Conservation (phyloP, 2,797 vertebrate genomes). For the Tauraco hartlaubi region DNA sequence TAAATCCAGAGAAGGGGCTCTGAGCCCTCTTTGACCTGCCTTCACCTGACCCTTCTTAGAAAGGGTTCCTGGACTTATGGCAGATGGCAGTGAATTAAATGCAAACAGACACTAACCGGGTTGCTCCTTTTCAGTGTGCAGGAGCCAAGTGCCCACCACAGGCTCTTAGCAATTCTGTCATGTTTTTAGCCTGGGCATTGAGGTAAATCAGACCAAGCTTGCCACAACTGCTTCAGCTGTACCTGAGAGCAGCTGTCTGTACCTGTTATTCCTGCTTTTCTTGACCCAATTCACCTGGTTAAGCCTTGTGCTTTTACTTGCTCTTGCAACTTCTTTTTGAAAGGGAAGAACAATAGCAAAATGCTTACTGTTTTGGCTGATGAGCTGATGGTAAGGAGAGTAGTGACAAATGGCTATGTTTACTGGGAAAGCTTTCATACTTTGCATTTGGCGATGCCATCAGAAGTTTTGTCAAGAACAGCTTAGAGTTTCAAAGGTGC, state of each 20-base stretch:
- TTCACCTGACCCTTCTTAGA: neutral
- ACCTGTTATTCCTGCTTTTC: neutral
- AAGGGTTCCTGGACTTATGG: neutral
- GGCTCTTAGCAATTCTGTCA: rapidly evolving
- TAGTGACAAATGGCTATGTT: neutral
- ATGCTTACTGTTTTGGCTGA: neutral
- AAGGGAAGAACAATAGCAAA: neutral
- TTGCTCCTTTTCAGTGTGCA: rapidly evolving
- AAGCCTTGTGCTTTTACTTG: neutral
- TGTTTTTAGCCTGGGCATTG: neutral
- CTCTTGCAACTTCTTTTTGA: neutral
- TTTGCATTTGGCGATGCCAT: neutral
- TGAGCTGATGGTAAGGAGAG: neutral
- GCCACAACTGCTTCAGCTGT: neutral
- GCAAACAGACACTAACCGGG: rapidly evolving
- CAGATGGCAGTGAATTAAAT: neutral
- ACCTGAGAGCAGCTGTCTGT: neutral
- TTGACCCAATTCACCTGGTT: neutral
- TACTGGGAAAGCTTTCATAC: neutral
- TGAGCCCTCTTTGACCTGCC: neutral
- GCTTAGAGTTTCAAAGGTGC: neutral
- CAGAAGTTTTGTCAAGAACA: neutral
- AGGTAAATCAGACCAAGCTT: neutral
- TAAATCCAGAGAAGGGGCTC: neutral
- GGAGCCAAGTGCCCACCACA: neutral